These are phyloP conservation scores for Diachasma alloeum DNA, from an alignment of 1,140 invertebrate species.

Conservation along the genomic window DNA sequence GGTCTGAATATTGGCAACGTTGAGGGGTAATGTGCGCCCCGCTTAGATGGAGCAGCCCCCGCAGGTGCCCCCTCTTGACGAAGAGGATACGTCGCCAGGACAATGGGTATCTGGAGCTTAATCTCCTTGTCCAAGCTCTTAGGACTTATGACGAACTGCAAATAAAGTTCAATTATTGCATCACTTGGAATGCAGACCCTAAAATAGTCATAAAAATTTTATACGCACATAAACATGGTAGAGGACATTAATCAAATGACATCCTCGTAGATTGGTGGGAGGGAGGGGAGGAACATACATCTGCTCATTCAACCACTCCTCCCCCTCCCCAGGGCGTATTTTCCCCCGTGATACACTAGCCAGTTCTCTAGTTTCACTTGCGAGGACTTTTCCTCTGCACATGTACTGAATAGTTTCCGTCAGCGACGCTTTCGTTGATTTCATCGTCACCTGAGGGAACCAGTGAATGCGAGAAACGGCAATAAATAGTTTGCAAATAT, in stretches of 20 bases:
- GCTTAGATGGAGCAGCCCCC: constrained; percentile 72
- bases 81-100: constrained; percentile 93
- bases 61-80: constrained; percentile 70
- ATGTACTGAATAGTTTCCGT: constrained; percentile 89
- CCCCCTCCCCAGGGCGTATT: constrained; percentile 80
- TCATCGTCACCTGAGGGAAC: constrained; percentile 58
- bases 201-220: constrained; percentile 10
- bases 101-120: constrained; percentile 90
- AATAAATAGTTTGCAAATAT: neutral
- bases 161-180: constrained; percentile 41
- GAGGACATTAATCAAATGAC: constrained; percentile 92
- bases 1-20: constrained; percentile 92
- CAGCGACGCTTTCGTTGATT: constrained; percentile 62
- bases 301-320: constrained; percentile 90
- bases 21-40: constrained; percentile 87
- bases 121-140: constrained; percentile 92
- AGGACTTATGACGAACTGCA: constrained; percentile 88
- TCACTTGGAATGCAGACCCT: neutral
- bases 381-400: constrained; percentile 84
- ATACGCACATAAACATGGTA: constrained; percentile 93
- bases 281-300: constrained; percentile 93
- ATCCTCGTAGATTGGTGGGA: constrained; percentile 94
- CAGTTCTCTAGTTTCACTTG: constrained; percentile 87
- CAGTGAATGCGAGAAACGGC: neutral
- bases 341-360: constrained; percentile 83